Evolutionary conservation across 2,888 invertebrate genomes (phyloP).

Genomic region (Zygaena filipendulae): DNA sequence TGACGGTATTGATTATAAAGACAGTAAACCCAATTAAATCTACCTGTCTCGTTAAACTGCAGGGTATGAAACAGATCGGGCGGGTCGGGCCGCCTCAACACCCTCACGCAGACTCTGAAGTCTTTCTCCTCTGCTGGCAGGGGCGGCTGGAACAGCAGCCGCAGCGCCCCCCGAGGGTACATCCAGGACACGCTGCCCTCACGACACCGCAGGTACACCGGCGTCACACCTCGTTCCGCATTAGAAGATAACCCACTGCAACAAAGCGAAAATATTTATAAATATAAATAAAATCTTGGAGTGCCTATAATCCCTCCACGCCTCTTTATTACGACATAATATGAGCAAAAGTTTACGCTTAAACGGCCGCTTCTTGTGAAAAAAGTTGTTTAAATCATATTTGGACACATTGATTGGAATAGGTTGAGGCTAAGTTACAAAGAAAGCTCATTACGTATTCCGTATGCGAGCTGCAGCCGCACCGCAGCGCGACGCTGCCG

Average conservation of each 20-base stretch:
- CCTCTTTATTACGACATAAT: no score
- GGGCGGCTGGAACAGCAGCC: constrained; percentile 73
- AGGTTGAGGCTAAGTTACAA: constrained; percentile 31
- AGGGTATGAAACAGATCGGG: constrained; percentile 65
- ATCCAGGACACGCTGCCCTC: constrained; percentile 79
- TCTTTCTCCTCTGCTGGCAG: constrained; percentile 69
- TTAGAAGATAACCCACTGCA: constrained; percentile 67
- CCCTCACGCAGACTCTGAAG: constrained; percentile 77
- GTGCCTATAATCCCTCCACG: neutral
- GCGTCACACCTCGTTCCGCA: constrained; percentile 74
- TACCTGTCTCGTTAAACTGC: constrained; percentile 39
- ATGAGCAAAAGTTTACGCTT: no score
- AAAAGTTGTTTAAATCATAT: constrained; percentile 30
- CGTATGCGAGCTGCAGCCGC: constrained; percentile 28
- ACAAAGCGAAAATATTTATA: constrained; percentile 26
- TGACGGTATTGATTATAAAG: no score
- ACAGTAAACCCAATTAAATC: no score
- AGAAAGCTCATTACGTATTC: constrained; percentile 46
- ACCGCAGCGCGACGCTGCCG: constrained; percentile 15
- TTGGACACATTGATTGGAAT: constrained; percentile 40
- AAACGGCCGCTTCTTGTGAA: no score
- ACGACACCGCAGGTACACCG: constrained; percentile 80
- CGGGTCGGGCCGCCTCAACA: constrained; percentile 61
- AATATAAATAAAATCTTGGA: constrained; percentile 6
- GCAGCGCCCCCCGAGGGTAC: constrained; percentile 78